Base-by-base conservation (phyloP, 2,797 vertebrate species). In the Aulostomus chinensis region DNA sequence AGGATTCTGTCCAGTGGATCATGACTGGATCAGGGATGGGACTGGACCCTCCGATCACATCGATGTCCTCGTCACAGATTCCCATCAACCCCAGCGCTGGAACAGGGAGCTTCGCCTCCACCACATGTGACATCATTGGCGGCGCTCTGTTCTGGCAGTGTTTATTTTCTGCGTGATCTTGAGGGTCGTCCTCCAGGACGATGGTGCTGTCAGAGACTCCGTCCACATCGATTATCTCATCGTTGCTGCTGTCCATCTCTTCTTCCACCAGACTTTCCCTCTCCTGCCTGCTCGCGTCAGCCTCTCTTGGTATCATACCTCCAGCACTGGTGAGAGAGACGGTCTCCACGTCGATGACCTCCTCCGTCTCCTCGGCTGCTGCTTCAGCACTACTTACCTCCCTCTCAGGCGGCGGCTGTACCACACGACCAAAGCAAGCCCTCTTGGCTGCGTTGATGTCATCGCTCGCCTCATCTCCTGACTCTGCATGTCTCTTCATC, bases 21-120 rank as follows among this genome's bases (percentile, higher is more conserved):
- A 36, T 14, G 28, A 67, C 54, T 0, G 60, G 58, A 11, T 61
- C 42, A 1, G 74, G 69, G 10, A 1, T 0, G 0, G 75, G 75
- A 40, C 63, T 47, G 26, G 20, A 62, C 1, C 34, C 42, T 48
- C 72, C 78, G 0, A 60, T 37, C 45, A 87, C 81, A 4, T 86
- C 84, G 0, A 86, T 33, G 5, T 74, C 46, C n/a, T 11, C 36
- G 1, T 52, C 68, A 9, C 17, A 4, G 36, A 47, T 45, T 35
- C 45, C 51, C 1, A 22, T 22, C 4, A 46, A 53, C 2, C 11
- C 18, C 12, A 7, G 13, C 1, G 9, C 4, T 9, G 24, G 24
- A 2, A 25, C 8, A 25, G 9, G 24, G 24, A 9, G 24, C 6
- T n/a, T n/a, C n/a, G n/a, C n/a, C n/a, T n/a, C n/a, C n/a, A n/a